Evolutionary conservation across 2,888 invertebrate genomes (phyloP), one percentile per base, ranked within the genome.

Genomic region (Drosophila suboccidentalis): DNA sequence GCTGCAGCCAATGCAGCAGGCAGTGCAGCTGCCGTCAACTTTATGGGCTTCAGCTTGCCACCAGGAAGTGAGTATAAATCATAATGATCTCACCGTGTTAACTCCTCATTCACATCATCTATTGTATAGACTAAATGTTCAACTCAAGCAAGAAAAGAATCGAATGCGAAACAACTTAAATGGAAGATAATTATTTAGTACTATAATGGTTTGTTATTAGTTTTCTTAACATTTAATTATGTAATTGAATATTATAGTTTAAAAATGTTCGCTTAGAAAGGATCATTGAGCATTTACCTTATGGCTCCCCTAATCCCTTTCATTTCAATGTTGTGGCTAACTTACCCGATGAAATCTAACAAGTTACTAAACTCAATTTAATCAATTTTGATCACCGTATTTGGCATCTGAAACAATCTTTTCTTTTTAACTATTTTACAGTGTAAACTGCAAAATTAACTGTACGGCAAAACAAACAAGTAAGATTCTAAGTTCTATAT

Each of bases 11-110:
- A 53, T 49, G 80, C 85, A 8, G 75, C 68, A 5, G 85, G 81
- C 22, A 71, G 75, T 46, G 59, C 75, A 43, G 82, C 74, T 43
- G 55, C 73, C 1, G 76, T 75, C 29, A 87, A 83, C 57, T 88
- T 83, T 17, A 90, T 91, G 91, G 92, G 93, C 59, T 92, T 92
- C 57, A 89, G 91, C 62, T 81, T 91, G 77, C 91, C 90, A 13
- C 91, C 92, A 57, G 87, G 92, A 90, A 92, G 93, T 93, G 83
- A 92, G 92, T 91, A 78, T 43, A 36, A 6, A 8, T 17, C 2
- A 9, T n/a, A 17, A 26, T 1, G n/a, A 22, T 17, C 8, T 36
- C 8, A 34, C n/a, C 34, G 13, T 57, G 0, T 38, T 54, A 17
- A 41, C n/a, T 4, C 17, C 34, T 55, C 54, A 59, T 53, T 61